These are phyloP conservation scores for Burhinus bistriatus DNA, from an alignment of 2,113 vertebrate species.

Conservation along the genomic window DNA sequence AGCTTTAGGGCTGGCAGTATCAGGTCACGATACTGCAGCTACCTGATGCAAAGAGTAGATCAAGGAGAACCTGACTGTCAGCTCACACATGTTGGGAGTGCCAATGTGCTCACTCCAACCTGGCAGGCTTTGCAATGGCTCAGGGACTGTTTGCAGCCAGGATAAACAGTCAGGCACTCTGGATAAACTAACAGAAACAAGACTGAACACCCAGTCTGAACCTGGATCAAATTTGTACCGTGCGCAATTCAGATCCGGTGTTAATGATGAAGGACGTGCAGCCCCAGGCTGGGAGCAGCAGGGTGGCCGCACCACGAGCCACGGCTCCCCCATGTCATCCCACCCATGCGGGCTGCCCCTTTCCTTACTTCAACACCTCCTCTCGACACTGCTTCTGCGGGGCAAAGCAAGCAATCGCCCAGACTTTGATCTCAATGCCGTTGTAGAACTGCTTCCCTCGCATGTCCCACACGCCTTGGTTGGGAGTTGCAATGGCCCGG, in stretches of 20 bases:
- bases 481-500: conserved; percentile 96
- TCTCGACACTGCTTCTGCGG: conserved; percentile 98
- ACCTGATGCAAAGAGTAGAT: neutral
- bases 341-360: neutral
- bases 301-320: neutral
- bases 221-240: neutral
- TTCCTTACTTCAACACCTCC: conserved; percentile 97
- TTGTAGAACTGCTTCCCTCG: conserved; percentile 99
- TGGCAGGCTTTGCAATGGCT: neutral
- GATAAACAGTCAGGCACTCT: neutral
- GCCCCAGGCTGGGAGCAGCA: neutral
- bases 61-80: neutral
- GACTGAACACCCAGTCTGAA: neutral
- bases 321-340: neutral
- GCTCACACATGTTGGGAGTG: neutral
- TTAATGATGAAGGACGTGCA: accelerated
- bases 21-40: neutral
- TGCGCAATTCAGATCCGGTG: neutral
- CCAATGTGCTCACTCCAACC: neutral
- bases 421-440: conserved; percentile 99
- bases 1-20: neutral
- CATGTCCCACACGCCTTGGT: conserved; percentile 99
- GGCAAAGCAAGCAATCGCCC: conserved; percentile 99
- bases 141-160: neutral
- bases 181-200: neutral